Evolutionary conservation across 2,888 invertebrate genomes (phyloP), one percentile per base, ranked within the genome.

Genomic region (Aphrophora alni): DNA sequence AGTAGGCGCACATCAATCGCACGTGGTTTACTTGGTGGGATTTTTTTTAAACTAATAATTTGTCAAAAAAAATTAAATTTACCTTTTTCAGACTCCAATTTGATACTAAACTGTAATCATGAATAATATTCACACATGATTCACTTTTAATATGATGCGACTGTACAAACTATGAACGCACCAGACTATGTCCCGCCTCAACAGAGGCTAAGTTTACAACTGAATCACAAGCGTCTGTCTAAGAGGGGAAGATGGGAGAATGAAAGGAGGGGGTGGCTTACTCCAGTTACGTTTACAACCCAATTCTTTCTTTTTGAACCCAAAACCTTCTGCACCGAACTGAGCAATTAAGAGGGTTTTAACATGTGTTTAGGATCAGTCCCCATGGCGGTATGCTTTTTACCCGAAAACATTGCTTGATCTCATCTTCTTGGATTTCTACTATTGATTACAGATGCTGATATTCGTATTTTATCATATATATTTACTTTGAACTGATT

Each of bases 241-340:
- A 59, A 21, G 21, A 21, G 21, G 59, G 59, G 59, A 21, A 59
- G 21, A 59, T 21, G n/a, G 59, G 59, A 12, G 26, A 28, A 12
- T 71, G 24, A 25, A 26, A 24, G 25, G 77, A 21, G 80, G 70
- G 70, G 27, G 26, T 24, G 26, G 21, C 44, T 44, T 51, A 69
- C 80, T 76, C 76, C 72, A 51, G 71, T 80, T 76, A 76, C 80
- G 27, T 51, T 80, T 80, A 76, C 72, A 74, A 68, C 78, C 69
- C 27, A 74, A 74, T 74, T 79, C 78, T 74, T 74, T 78, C 78
- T 79, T 79, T 79, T 68, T 78, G 74, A 79, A 79, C 59, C 59
- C 59, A 59, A 59, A 59, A 59, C 21, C 59, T 21, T 44, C 44
- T 44, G 5, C 59, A 44, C n/a, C n/a, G 59, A 59, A 21, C 59